Percentiles rank a stretch among this genome's conserved stretches.
phyloP scores from a whole-genome alignment of 2,797 vertebrate genomes.

The Enteromius mattozi region DNA sequence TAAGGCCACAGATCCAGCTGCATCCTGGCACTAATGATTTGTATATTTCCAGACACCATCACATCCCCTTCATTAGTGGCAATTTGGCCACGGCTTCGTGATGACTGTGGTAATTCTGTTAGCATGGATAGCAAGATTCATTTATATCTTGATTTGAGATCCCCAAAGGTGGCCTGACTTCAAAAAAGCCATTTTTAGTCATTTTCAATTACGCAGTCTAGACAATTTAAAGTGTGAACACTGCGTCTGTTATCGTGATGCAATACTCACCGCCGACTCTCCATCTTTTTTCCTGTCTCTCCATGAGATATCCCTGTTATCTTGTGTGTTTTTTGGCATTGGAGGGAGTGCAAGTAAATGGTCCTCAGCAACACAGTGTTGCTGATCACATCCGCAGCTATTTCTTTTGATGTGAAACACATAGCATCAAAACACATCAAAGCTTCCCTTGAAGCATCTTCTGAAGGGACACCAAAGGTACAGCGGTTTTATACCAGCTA shows the following conservation, averaged over 20 bases:
- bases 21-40: slow-evolving; percentile 43
- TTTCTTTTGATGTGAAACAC: slow-evolving; percentile 60
- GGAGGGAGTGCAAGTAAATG: slow-evolving; percentile 56
- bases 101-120: slow-evolving; percentile 34
- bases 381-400: slow-evolving; percentile 59
- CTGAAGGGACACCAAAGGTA: slow-evolving; percentile 52
- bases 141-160: slow-evolving; percentile 43
- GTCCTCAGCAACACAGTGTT: slow-evolving; percentile 56
- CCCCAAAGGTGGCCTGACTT: background rate
- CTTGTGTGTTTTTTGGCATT: slow-evolving; percentile 44
- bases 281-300: slow-evolving; percentile 47
- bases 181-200: slow-evolving; percentile 31
- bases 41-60: slow-evolving; percentile 37
- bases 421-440: slow-evolving; percentile 68
- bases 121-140: slow-evolving; percentile 54
- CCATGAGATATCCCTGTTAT: slow-evolving; percentile 49
- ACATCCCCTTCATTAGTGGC: slow-evolving; percentile 51
- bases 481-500: slow-evolving; percentile 32
- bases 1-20: slow-evolving; percentile 41
- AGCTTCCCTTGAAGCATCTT: slow-evolving; percentile 63
- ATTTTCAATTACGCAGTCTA: slow-evolving; percentile 12
- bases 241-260: slow-evolving; percentile 1
- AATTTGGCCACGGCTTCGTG: slow-evolving; percentile 41
- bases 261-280: background rate
- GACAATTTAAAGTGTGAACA: slow-evolving; percentile 26